Base-by-base conservation (phyloP, 2,888 invertebrate species). In the Polydesmus complanatus region DNA sequence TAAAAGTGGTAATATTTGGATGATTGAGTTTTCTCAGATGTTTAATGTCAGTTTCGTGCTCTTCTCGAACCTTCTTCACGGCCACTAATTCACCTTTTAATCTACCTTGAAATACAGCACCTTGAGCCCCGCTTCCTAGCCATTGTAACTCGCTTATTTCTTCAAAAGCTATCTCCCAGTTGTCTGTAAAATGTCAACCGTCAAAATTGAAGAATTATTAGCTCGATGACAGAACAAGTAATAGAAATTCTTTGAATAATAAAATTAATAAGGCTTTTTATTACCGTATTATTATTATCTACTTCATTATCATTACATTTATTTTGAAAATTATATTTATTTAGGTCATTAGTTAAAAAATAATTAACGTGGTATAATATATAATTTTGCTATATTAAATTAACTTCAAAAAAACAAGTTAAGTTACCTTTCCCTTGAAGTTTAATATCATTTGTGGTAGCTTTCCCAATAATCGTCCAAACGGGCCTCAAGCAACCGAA, bases 81-180 rank as follows among this genome's bases (percentile, higher is more conserved):
- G 97, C 97, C 18, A 98, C 91, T 69, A 84, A 83, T 72, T 89
- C 87, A 3, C 69, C 70, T 55, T 74, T 71, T 21, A 91, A 77
- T 68, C 81, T 84, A 0, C 94, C 96, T 59, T 87, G 84, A 75
- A 90, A 96, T 0, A 97, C 96, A 0, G 91, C 88, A 3, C 96
- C 96, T 73, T 97, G 96, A 3, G 95, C 94, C 0, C 97, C 97
- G 62, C 91, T 88, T 0, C 95, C 96, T 60, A 97, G 76, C 83
- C 90, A 96, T 69, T 88, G 82, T 60, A 96, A 77, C 68, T 93
- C 88, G 58, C 82, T 86, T 65, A 97, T 89, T 21, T 83, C 80
- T 71, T 95, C 93, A 74, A 93, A 94, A 1, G 91, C 87, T 64
- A 96, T 89, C 75, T 95, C 94, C 96, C 96, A 96, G 68, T 88